Conservation (phyloP, 2,797 vertebrate species). For the Enteromius thamalakanensis region DNA sequence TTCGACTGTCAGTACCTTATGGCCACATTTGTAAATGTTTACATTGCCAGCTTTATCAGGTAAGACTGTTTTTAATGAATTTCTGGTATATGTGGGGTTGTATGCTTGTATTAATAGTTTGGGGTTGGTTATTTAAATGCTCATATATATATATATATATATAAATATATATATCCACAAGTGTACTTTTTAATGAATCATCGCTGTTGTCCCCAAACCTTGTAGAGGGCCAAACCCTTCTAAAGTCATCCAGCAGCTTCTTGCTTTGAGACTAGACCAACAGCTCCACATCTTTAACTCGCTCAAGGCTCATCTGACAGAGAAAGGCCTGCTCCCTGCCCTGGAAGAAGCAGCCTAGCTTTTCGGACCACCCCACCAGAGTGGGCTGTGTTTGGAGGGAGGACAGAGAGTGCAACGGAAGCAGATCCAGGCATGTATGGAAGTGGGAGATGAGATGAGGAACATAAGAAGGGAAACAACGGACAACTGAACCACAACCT, state of each 20-base stretch:
- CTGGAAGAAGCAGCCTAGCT: conserved; percentile 75
- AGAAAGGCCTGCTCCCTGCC: conserved; percentile 84
- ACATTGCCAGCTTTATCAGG: conserved; percentile 99
- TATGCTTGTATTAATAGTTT: neutral
- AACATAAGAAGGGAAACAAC: conserved; percentile 50
- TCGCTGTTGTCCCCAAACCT: too few species aligned
- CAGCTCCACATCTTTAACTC: conserved; percentile 97
- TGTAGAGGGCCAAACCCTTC: conserved; percentile 93
- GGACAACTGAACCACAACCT: conserved; percentile 57
- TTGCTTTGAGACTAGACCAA: conserved; percentile 92
- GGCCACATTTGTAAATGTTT: conserved; percentile 98
- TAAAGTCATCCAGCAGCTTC: conserved; percentile 95
- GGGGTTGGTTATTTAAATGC: too few species aligned
- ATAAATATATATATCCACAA: too few species aligned
- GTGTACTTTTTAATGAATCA: too few species aligned
- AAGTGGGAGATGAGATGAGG: conserved; percentile 37
- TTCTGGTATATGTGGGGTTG: neutral
- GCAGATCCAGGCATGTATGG: conserved; percentile 36
- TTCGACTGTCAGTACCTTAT: conserved; percentile 99
- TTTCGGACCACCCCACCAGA: neutral
- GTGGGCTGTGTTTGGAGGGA: neutral
- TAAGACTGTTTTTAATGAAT: conserved; percentile 59
- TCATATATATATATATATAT: too few species aligned
- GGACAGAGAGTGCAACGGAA: conserved; percentile 11
- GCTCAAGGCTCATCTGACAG: conserved; percentile 87